phyloP scores from a whole-genome alignment of 2,888 invertebrate genomes.

The Scelioninae gen. 1 region DNA sequence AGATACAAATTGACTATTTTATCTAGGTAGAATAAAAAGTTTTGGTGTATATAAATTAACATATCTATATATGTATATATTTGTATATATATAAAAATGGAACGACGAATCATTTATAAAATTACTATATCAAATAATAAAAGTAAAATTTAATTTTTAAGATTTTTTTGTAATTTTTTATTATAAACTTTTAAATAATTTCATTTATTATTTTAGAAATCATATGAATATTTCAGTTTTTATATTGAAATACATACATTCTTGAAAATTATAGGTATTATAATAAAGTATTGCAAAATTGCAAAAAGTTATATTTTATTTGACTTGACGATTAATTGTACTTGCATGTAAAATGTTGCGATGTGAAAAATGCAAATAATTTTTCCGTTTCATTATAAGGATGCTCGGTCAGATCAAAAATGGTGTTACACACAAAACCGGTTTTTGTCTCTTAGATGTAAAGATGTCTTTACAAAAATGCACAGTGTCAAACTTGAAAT shows the following conservation, averaged over 20 bases:
- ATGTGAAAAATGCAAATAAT: slow-evolving; percentile 52
- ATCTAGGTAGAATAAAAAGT: slow-evolving; percentile 3
- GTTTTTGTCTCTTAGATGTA: slow-evolving; percentile 47
- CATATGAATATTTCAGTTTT: too few relatives aligned
- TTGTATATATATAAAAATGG: too few relatives aligned
- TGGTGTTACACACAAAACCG: slow-evolving; percentile 45
- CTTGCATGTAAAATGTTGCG: too few relatives aligned
- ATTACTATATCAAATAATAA: too few relatives aligned
- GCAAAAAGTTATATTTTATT: too few relatives aligned
- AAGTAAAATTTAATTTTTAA: too few relatives aligned
- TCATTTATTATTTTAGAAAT: too few relatives aligned
- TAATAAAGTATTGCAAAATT: background rate
- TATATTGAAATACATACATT: too few relatives aligned
- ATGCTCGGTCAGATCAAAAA: slow-evolving; percentile 33
- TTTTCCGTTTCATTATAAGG: slow-evolving; percentile 44
- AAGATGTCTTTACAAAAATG: slow-evolving; percentile 57
- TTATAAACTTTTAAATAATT: too few relatives aligned
- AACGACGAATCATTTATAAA: background rate
- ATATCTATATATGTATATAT: background rate
- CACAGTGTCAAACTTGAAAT: slow-evolving; percentile 54
- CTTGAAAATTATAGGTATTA: too few relatives aligned
- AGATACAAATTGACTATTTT: slow-evolving; percentile 49
- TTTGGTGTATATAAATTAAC: background rate
- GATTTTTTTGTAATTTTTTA: too few relatives aligned
- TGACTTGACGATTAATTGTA: too few relatives aligned